Percentiles rank a stretch among this genome's conserved stretches.
Conservation (phyloP, 53 echinoderm and acorn worm genomes). For the Echinarachnius parma region DNA sequence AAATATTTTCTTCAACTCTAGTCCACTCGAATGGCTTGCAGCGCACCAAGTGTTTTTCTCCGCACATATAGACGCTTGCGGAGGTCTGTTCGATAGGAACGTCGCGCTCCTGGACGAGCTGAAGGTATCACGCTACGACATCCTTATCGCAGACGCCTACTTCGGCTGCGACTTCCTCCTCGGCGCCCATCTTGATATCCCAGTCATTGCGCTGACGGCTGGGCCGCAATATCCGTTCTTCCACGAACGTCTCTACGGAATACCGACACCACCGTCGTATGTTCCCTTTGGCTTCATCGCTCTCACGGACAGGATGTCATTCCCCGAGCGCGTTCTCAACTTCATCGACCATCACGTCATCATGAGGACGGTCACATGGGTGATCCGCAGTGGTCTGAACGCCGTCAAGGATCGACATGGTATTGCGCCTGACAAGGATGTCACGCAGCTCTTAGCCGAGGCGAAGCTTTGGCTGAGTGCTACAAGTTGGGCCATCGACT, state of each 20-base stretch:
- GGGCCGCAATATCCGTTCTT: constrained; percentile 6
- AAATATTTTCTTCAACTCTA: too few relatives aligned
- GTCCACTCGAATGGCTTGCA: too few relatives aligned
- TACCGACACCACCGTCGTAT: constrained; percentile 25
- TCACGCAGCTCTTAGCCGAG: neutral
- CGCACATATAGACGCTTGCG: too few relatives aligned
- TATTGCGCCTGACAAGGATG: constrained; percentile 13
- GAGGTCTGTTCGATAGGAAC: constrained; percentile 1
- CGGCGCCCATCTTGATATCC: neutral
- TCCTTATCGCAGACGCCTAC: constrained; percentile 25
- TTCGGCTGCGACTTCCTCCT: constrained; percentile 14
- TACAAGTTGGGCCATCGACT: constrained; percentile 14
- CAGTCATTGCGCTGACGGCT: constrained; percentile 14
- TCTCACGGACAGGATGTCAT: constrained; percentile 22
- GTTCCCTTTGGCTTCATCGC: constrained; percentile 14
- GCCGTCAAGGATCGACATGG: constrained; percentile 15
- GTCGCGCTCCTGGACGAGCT: neutral
- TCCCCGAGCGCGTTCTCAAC: constrained; percentile 1
- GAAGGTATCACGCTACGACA: constrained; percentile 1
- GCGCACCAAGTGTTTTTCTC: too few relatives aligned
- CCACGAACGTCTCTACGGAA: neutral
- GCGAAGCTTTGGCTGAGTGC: constrained; percentile 30
- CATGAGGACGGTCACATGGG: neutral
- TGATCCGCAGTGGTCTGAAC: neutral
- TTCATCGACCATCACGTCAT: constrained; percentile 13